A percentile compares a stretch with the other conserved stretches of the same genome.
These are phyloP conservation scores for Pseudonaja textilis DNA, from an alignment of 2,113 vertebrate species.

Conservation along the genomic window DNA sequence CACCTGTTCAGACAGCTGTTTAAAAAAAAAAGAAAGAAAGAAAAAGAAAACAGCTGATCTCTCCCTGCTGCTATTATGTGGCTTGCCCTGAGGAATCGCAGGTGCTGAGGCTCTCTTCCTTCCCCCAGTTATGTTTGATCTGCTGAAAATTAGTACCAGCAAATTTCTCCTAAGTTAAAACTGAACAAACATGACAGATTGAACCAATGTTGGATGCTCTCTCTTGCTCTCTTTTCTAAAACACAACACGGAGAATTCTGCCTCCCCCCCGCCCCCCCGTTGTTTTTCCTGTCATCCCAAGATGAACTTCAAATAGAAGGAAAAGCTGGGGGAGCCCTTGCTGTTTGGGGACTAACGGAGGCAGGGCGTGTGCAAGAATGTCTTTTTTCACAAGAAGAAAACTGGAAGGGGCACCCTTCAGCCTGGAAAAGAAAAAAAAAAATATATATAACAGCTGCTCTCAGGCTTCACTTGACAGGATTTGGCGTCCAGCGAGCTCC, in stretches of 20 bases:
- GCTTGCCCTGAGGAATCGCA: slow-evolving; percentile 34
- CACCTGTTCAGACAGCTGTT: slow-evolving; percentile 62
- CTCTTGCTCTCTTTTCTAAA: background rate
- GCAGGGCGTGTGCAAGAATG: background rate
- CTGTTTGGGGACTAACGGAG: background rate
- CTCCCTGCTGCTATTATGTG: slow-evolving; percentile 35
- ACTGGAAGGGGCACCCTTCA: slow-evolving; percentile 2
- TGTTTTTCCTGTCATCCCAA: background rate
- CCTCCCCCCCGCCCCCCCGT: accelerated
- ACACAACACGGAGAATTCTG: background rate
- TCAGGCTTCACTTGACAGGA: slow-evolving; percentile 2
- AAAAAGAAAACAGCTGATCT: slow-evolving; percentile 48
- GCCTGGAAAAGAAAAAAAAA: background rate
- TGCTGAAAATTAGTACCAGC: background rate
- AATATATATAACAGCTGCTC: background rate
- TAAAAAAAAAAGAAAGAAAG: background rate
- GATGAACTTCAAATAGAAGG: too few relatives aligned
- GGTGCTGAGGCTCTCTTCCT: slow-evolving; percentile 33
- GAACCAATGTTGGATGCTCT: accelerated
- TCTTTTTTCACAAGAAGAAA: background rate
- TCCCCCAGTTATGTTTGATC: background rate
- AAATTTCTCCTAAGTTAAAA: background rate
- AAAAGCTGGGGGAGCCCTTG: background rate
- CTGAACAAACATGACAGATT: background rate
- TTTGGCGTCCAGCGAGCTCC: slow-evolving; percentile 19